Conservation (phyloP, 92 coral and sea anemone species). For the Scolanthus callimorphus region DNA sequence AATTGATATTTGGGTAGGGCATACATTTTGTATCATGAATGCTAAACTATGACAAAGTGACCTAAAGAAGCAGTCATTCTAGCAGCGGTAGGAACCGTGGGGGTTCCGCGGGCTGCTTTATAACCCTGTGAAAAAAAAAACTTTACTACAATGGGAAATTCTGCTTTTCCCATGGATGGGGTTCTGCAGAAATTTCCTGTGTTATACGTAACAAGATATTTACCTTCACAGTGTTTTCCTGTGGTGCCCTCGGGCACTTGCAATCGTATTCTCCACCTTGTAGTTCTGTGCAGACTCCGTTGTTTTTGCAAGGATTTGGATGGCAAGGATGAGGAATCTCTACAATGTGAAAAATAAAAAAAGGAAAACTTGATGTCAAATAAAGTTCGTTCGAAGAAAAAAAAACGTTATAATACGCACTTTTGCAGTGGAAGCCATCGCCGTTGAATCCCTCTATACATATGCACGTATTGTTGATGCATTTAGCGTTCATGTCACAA, state of each 20-base stretch:
- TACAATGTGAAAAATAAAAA: too few relatives aligned
- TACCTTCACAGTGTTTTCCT: constrained; percentile 88
- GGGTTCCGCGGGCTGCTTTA: too few relatives aligned
- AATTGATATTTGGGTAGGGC: too few relatives aligned
- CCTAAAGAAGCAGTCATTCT: too few relatives aligned
- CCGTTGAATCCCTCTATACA: constrained; percentile 89
- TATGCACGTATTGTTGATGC: constrained; percentile 76
- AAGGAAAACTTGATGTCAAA: too few relatives aligned
- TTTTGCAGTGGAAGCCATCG: constrained; percentile 80
- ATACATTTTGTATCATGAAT: too few relatives aligned
- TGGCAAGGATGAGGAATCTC: constrained; percentile 96
- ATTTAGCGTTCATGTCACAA: constrained; percentile 85
- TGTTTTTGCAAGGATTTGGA: constrained; percentile 95
- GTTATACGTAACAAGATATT: neutral
- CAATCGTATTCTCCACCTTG: constrained; percentile 86
- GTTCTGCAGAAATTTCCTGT: too few relatives aligned
- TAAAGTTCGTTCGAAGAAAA: neutral
- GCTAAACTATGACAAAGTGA: too few relatives aligned
- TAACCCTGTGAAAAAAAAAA: too few relatives aligned
- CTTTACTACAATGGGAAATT: too few relatives aligned
- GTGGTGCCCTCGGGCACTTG: constrained; percentile 77
- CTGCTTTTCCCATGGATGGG: too few relatives aligned
- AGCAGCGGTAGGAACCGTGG: too few relatives aligned
- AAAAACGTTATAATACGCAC: constrained; percentile 38
- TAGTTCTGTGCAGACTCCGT: constrained; percentile 76